phyloP scores from a whole-genome alignment of 2,113 vertebrate species.

The Cisticola juncidis region DNA sequence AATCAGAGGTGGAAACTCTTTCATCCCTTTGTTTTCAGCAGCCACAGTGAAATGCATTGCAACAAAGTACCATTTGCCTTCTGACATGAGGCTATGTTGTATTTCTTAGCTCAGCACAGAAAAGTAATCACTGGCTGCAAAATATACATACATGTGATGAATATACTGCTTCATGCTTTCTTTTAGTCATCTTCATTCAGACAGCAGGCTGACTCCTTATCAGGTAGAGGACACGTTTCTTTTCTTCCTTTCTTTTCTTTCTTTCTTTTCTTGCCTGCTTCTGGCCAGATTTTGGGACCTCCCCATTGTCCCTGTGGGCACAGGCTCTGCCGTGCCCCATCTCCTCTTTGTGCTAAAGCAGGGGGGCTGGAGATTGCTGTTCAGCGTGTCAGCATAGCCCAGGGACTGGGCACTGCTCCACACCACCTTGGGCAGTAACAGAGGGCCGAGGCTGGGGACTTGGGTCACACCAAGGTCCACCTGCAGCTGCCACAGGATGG shows the following conservation, averaged over 20 bases:
- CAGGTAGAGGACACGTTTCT: not conserved
- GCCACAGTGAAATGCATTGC: not conserved
- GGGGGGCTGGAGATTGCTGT: not conserved
- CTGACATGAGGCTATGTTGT: not conserved
- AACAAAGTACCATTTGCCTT: not conserved
- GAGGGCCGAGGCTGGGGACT: not conserved
- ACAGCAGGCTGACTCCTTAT: not conserved
- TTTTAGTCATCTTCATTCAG: not conserved
- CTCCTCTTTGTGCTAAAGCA: not conserved
- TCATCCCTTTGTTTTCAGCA: not conserved
- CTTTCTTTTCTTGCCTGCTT: not conserved
- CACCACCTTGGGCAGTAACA: accelerated
- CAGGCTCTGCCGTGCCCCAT: not conserved
- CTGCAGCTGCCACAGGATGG: not conserved
- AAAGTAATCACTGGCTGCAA: not conserved
- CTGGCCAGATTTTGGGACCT: not conserved
- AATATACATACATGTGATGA: not conserved
- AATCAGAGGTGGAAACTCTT: not conserved
- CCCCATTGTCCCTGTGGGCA: accelerated
- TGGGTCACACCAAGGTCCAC: accelerated
- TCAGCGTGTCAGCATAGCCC: not conserved
- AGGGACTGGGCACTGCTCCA: not conserved
- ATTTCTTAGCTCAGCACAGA: not conserved
- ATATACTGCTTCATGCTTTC: not conserved
- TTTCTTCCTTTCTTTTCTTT: not conserved